Conservation (phyloP, 2,888 invertebrate species). For the Drosophila anomalata region DNA sequence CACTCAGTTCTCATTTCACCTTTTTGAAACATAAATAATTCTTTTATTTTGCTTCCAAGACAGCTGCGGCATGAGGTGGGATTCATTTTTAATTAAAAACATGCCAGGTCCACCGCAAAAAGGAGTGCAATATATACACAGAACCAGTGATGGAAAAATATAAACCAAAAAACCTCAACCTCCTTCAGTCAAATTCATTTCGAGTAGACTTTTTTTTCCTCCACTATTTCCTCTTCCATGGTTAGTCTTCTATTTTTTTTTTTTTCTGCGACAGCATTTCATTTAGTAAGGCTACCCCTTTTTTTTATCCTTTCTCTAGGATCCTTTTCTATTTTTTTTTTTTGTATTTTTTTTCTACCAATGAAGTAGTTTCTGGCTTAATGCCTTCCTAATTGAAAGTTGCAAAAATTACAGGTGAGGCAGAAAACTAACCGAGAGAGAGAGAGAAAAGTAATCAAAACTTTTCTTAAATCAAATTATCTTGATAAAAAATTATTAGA, state of each 20-base stretch:
- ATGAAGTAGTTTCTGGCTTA: constrained; percentile 74
- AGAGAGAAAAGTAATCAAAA: constrained; percentile 9
- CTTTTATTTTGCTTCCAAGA: constrained; percentile 40
- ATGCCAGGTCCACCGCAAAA: constrained; percentile 62
- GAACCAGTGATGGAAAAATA: constrained; percentile 11
- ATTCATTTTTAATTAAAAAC: constrained; percentile 66
- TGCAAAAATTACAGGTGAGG: constrained; percentile 61
- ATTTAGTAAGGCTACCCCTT: constrained; percentile 43
- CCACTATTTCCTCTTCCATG: constrained; percentile 35
- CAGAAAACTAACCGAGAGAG: constrained; percentile 25
- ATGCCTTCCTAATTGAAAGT: constrained; percentile 79
- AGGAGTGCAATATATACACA: constrained; percentile 27
- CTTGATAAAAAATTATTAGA: background rate
- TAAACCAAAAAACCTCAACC: constrained; percentile 25
- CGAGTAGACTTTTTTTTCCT: constrained; percentile 23
- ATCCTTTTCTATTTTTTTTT: constrained; percentile 3
- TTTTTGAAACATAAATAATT: no score
- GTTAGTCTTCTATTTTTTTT: constrained; percentile 23
- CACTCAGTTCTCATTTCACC: no score
- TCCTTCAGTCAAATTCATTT: constrained; percentile 41
- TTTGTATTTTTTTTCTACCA: constrained; percentile 8
- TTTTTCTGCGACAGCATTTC: constrained; percentile 50
- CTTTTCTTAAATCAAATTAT: background rate
- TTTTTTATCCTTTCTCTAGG: constrained; percentile 3
- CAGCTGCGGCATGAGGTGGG: constrained; percentile 51